phyloP scores from a whole-genome alignment of 2,888 invertebrate species.

The Macropis europaea region DNA sequence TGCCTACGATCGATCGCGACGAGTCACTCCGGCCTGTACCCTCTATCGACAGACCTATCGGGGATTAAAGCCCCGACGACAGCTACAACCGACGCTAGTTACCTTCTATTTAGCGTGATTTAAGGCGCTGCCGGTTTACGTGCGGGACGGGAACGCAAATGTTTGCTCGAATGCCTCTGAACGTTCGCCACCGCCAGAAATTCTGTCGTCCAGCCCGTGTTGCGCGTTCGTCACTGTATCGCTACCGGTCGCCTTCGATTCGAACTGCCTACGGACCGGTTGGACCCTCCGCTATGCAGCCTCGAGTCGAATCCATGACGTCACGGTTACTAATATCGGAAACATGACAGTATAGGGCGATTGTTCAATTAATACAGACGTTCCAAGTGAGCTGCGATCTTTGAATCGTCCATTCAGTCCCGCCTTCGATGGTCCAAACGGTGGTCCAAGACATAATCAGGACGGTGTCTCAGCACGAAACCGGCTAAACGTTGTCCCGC shows the following conservation, averaged over 20 bases:
- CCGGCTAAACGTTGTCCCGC: background rate
- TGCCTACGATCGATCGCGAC: constrained; percentile 58
- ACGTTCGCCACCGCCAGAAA: constrained; percentile 13
- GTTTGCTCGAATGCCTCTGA: constrained; percentile 4
- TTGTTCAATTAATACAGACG: too few relatives aligned
- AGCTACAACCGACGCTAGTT: constrained; percentile 62
- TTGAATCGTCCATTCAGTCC: too few relatives aligned
- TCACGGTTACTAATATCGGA: too few relatives aligned
- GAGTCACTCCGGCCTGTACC: constrained; percentile 59
- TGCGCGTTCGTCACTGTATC: constrained; percentile 17
- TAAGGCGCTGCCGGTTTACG: constrained; percentile 52
- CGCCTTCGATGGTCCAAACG: too few relatives aligned
- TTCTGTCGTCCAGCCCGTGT: constrained; percentile 31
- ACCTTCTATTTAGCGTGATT: constrained; percentile 65
- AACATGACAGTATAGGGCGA: too few relatives aligned
- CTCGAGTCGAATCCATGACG: too few relatives aligned
- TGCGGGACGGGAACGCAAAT: constrained; percentile 39
- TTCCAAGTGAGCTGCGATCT: too few relatives aligned
- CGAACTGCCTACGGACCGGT: too few relatives aligned
- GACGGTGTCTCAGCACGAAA: background rate
- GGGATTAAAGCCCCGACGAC: constrained; percentile 61
- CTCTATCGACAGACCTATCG: constrained; percentile 61
- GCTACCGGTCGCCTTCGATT: too few relatives aligned
- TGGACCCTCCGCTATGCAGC: too few relatives aligned
- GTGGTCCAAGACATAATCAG: background rate